Conservation (phyloP, 2,113 vertebrate species). For the Oreochromis niloticus region DNA sequence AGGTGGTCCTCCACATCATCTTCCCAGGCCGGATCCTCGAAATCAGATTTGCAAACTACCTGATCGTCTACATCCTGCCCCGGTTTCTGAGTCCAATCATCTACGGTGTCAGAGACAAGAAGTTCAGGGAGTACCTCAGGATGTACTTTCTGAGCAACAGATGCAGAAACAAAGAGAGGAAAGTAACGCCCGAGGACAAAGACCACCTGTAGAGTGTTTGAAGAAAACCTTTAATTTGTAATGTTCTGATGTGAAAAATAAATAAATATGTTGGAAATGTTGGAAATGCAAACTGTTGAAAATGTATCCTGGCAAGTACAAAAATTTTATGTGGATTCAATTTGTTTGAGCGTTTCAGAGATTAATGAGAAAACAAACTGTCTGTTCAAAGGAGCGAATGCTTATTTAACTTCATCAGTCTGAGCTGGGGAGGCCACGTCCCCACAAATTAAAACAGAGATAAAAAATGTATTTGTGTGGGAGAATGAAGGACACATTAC, state of each 20-base stretch:
- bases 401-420: neutral
- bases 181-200: neutral
- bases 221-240: neutral
- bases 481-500: neutral
- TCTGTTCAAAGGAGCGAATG: fast-evolving
- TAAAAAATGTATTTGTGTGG: neutral
- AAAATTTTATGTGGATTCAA: neutral
- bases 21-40: conserved; percentile 45
- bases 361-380: neutral
- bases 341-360: neutral
- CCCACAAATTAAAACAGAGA: neutral
- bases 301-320: neutral
- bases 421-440: neutral
- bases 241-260: neutral
- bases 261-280: neutral
- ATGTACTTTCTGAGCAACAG: conserved; percentile 24
- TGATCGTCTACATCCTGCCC: conserved; percentile 68
- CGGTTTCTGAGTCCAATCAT: conserved; percentile 71
- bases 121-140: conserved; percentile 58
- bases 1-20: conserved; percentile 40
- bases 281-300: neutral
- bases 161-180: neutral
- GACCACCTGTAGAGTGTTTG: neutral
- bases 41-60: conserved; percentile 65
- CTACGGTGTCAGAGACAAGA: conserved; percentile 65